Percentiles rank a stretch among this genome's conserved stretches.
phyloP scores from a whole-genome alignment of 2,888 invertebrate species.

The Polymixis lichenea region DNA sequence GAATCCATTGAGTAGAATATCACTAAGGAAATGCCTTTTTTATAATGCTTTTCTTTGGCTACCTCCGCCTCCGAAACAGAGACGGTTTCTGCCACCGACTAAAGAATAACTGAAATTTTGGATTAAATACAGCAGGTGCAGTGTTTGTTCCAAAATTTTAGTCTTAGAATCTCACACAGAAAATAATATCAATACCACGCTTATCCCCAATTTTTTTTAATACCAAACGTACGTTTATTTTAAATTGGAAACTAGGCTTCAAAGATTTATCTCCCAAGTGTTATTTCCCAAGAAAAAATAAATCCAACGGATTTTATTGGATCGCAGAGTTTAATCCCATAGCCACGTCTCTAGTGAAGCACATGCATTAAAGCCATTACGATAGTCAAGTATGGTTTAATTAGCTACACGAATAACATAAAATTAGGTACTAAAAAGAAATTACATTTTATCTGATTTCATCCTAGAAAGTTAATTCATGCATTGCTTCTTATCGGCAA shows the following conservation, averaged over 20 bases:
- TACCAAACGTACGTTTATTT: neutral
- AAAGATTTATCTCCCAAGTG: neutral
- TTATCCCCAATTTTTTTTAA: neutral
- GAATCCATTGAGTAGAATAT: neutral
- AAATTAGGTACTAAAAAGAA: conserved; percentile 2
- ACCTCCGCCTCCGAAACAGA: neutral
- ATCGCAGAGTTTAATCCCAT: neutral
- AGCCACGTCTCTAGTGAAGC: neutral
- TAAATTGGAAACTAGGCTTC: neutral
- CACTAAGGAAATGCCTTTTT: neutral
- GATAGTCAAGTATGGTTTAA: neutral
- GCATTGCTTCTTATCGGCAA: conserved; percentile 18
- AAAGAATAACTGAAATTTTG: neutral
- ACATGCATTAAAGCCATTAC: too few relatives aligned
- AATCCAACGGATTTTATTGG: neutral
- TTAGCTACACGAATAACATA: neutral
- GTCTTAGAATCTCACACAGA: neutral
- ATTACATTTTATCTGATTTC: neutral
- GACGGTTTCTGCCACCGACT: neutral
- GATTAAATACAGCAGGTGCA: neutral
- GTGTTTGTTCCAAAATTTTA: too few relatives aligned
- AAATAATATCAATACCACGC: neutral
- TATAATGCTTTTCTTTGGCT: neutral
- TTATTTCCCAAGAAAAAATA: neutral
- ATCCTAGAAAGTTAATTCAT: conserved; percentile 43